Evolutionary conservation across 2,888 invertebrate species (phyloP).

Genomic region (Sesia bembeciformis): DNA sequence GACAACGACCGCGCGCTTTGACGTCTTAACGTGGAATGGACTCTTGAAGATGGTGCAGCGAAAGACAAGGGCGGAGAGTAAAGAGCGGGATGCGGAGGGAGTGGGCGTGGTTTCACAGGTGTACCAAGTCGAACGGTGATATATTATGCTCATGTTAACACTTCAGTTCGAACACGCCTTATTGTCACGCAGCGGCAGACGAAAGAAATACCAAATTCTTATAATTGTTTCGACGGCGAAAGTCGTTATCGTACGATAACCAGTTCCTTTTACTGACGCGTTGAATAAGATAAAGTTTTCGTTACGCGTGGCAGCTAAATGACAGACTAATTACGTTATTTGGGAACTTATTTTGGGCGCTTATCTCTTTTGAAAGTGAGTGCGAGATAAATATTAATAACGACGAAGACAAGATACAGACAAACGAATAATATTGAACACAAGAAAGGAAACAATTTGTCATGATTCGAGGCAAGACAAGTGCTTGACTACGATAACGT

Average conservation of each 20-base stretch:
- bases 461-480: too few relatives aligned
- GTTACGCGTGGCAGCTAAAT: slow-evolving; percentile 18
- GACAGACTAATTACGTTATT: slow-evolving; percentile 42
- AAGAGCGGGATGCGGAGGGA: slow-evolving; percentile 22
- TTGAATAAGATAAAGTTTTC: slow-evolving; percentile 38
- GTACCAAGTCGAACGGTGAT: slow-evolving; percentile 59
- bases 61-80: slow-evolving; percentile 34
- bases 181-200: slow-evolving; percentile 40
- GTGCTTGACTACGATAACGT: too few relatives aligned
- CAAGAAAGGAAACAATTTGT: too few relatives aligned
- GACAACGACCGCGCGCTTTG: slow-evolving; percentile 33
- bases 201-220: slow-evolving; percentile 1
- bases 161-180: slow-evolving; percentile 59
- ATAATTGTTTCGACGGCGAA: slow-evolving; percentile 53
- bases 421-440: too few relatives aligned
- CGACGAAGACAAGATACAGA: too few relatives aligned
- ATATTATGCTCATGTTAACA: slow-evolving; percentile 70
- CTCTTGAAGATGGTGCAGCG: slow-evolving; percentile 49
- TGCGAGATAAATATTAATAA: too few relatives aligned
- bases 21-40: slow-evolving; percentile 57
- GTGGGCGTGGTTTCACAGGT: slow-evolving; percentile 61
- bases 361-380: too few relatives aligned
- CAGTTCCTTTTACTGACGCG: slow-evolving; percentile 19
- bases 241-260: slow-evolving; percentile 25
- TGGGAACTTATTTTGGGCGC: too few relatives aligned